Evolutionary conservation across 1,140 invertebrate genomes (phyloP), one percentile per base, ranked within the genome.

Genomic region (Drosophila lini): DNA sequence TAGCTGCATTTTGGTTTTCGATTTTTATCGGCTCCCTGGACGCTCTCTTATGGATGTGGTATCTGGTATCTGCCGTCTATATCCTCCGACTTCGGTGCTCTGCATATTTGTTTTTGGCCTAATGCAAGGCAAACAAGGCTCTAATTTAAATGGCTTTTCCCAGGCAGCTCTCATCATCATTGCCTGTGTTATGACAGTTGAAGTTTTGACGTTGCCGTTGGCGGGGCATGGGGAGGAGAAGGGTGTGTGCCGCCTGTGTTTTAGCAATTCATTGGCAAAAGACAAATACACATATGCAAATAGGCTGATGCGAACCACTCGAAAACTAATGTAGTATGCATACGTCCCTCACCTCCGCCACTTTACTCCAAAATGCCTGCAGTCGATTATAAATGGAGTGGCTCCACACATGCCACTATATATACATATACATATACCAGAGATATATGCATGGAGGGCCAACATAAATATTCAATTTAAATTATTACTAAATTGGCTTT

Each of bases 401-500:
- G 19, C 44, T 40, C 41, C 38, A 67, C 57, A 77, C 52, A 68
- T 38, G 62, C 13, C 22, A 47, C 5, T 22, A 58, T 19, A 53
- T 4, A 62, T 5, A 58, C 8, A 50, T 7, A 32, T 10, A 56
- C 3, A n/a, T 9, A 19, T 15, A 47, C 5, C 22, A 22, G 22
- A 22, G 22, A 65, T 15, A 53, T 15, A 56, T 9, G 44, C 45
- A 47, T 41, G 47, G 40, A 42, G 32, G 73, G 15, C 45, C 62
- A 80, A 83, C 84, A 88, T 88, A 88, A 89, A 88, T 89, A 88
- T 88, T 88, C 84, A 83, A 88, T 89, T 88, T 89, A 88, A 88
- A 88, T 89, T 89, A 88, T 88, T 88, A 83, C 80, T 53, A 88
- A 89, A 88, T 88, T 88, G 83, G 84, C 83, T 88, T 88, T 89